Conservation (phyloP, 2,797 vertebrate genomes). For the Loris lydekkerianus region DNA sequence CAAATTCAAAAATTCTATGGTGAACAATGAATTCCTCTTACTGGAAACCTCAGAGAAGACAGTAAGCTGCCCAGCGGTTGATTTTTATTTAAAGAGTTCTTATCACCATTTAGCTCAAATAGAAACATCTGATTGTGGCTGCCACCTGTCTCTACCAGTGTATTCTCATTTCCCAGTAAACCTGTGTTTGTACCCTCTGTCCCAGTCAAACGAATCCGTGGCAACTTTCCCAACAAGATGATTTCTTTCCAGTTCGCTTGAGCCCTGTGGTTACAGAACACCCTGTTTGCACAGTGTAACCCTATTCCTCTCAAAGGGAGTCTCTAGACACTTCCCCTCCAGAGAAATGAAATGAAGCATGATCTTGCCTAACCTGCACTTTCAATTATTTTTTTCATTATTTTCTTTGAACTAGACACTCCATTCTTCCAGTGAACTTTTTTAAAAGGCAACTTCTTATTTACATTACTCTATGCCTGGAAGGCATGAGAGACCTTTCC, state of each 20-base stretch:
- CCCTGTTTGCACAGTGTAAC: neutral
- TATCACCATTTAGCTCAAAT: constrained; percentile 55
- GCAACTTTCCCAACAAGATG: constrained; percentile 39
- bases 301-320: neutral
- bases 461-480: constrained; percentile 41
- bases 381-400: constrained; percentile 31
- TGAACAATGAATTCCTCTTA: neutral
- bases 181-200: constrained; percentile 20
- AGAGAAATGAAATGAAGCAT: constrained; percentile 48
- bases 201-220: neutral
- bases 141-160: neutral
- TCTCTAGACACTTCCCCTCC: neutral
- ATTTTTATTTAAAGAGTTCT: constrained; percentile 40
- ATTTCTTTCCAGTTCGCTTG: constrained; percentile 56
- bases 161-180: constrained; percentile 57
- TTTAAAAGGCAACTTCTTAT: constrained; percentile 60
- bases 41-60: constrained; percentile 17
- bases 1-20: constrained; percentile 17
- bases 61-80: neutral
- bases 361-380: neutral
- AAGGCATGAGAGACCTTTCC: constrained; percentile 66
- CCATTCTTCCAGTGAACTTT: neutral
- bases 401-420: constrained; percentile 64
- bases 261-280: neutral
- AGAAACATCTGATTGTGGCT: constrained; percentile 6